A percentile compares a stretch with the other conserved stretches of the same genome.
Conservation (phyloP, 1,140 invertebrate species). For the Matsumurasca onukii region DNA sequence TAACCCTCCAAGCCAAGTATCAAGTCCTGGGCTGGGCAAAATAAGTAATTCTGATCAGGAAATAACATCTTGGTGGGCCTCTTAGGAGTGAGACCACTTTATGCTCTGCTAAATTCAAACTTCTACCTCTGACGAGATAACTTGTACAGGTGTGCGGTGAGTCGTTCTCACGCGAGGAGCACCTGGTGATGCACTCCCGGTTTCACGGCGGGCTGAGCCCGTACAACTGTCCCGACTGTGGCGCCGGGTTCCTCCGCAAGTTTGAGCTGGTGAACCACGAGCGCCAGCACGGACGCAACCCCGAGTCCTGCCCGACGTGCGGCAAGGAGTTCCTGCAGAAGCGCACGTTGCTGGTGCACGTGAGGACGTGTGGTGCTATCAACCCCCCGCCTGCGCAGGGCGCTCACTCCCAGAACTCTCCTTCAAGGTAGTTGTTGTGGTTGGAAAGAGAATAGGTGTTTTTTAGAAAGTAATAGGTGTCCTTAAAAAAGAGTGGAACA, state of each 20-base stretch:
- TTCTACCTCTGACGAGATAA: no score
- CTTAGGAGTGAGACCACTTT: no score
- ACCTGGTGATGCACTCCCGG: constrained; percentile 55
- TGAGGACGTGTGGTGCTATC: constrained; percentile 41
- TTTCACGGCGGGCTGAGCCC: constrained; percentile 81
- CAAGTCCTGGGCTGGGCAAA: no score
- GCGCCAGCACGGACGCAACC: constrained; percentile 72
- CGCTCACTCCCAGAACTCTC: no score
- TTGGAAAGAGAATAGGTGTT: no score
- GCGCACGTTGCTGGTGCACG: constrained; percentile 71
- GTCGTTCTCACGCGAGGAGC: constrained; percentile 81
- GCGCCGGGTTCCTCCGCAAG: constrained; percentile 78
- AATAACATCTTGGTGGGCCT: no score
- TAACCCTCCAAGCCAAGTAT: no score
- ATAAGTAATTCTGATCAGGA: no score
- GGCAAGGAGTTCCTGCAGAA: constrained; percentile 84
- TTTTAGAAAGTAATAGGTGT: no score
- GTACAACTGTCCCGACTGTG: constrained; percentile 78
- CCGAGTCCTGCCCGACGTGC: constrained; percentile 77
- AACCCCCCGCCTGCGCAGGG: constrained; percentile 31
- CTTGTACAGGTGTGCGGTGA: constrained; percentile 79
- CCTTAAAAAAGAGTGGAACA: no score
- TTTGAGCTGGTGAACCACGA: constrained; percentile 83
- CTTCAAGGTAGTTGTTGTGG: not conserved
- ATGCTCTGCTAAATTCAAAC: no score